Percentiles rank a stretch among this genome's conserved stretches.
These are phyloP conservation scores for Mellivora capensis DNA, from an alignment of 2,113 vertebrate genomes.

Conservation along the genomic window DNA sequence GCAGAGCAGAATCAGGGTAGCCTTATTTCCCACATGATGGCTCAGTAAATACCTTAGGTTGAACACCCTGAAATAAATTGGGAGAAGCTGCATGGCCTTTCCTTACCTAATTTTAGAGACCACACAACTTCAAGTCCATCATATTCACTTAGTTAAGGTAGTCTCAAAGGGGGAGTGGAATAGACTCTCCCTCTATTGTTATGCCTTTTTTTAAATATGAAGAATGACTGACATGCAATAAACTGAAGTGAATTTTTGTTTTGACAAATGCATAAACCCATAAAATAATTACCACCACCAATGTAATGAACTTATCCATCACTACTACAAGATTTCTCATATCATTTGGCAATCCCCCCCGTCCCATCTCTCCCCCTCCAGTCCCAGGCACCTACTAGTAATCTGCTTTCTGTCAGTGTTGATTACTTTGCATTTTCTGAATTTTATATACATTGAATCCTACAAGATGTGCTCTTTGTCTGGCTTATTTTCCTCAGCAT, in stretches of 20 bases:
- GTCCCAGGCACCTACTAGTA: background rate
- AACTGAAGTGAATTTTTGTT: background rate
- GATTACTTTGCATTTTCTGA: background rate
- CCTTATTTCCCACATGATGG: background rate
- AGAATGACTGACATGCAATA: background rate
- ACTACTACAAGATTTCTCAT: background rate
- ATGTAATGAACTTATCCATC: background rate
- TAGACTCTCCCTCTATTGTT: background rate
- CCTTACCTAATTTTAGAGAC: background rate
- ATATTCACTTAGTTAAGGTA: background rate
- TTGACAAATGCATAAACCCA: background rate
- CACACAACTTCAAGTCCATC: background rate
- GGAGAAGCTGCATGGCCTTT: background rate
- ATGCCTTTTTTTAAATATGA: background rate
- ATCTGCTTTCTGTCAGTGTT: background rate
- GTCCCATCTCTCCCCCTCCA: background rate
- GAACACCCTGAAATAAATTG: background rate
- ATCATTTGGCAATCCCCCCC: background rate
- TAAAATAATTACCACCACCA: background rate
- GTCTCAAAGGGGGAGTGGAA: background rate
- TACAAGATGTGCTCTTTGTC: background rate
- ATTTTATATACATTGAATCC: conserved; percentile 18
- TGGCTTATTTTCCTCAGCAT: background rate
- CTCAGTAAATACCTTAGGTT: background rate
- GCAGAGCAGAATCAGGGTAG: background rate